Evolutionary conservation across 2,888 invertebrate species (phyloP).

Genomic region (Drosophila seclusa): DNA sequence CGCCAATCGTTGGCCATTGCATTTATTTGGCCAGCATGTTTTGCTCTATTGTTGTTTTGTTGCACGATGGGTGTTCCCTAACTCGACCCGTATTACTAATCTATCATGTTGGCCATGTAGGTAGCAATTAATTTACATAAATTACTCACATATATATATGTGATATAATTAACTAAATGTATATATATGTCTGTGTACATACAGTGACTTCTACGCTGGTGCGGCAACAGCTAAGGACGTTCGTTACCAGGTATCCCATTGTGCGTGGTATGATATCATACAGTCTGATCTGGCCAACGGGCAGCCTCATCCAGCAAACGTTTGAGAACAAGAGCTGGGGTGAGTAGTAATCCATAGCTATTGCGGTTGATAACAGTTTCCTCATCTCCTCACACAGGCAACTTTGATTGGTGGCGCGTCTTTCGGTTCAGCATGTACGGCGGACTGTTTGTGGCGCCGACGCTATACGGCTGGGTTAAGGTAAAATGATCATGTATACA

Average conservation of each 20-base stretch:
- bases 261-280: slow-evolving; percentile 89
- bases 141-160: slow-evolving; percentile 11
- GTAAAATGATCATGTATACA: slow-evolving; percentile 76
- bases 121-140: slow-evolving; percentile 31
- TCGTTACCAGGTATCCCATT: slow-evolving; percentile 83
- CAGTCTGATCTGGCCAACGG: slow-evolving; percentile 90
- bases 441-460: slow-evolving; percentile 92
- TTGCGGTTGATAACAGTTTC: neutral
- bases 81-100: slow-evolving; percentile 28
- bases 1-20: neutral
- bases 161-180: slow-evolving; percentile 2
- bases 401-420: slow-evolving; percentile 89
- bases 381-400: slow-evolving; percentile 81
- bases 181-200: slow-evolving; percentile 6
- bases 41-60: neutral
- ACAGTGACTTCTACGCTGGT: slow-evolving; percentile 51
- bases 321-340: slow-evolving; percentile 88
- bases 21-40: slow-evolving; percentile 41
- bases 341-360: slow-evolving; percentile 80
- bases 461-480: slow-evolving; percentile 92
- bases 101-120: slow-evolving; percentile 43
- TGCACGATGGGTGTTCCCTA: slow-evolving; percentile 21
- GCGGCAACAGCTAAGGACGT: slow-evolving; percentile 73
- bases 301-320: slow-evolving; percentile 90
- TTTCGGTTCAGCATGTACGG: slow-evolving; percentile 91